These are phyloP conservation scores for Zoanthus solanderi DNA, from an alignment of 92 coral and sea anemone species.

Conservation along the genomic window DNA sequence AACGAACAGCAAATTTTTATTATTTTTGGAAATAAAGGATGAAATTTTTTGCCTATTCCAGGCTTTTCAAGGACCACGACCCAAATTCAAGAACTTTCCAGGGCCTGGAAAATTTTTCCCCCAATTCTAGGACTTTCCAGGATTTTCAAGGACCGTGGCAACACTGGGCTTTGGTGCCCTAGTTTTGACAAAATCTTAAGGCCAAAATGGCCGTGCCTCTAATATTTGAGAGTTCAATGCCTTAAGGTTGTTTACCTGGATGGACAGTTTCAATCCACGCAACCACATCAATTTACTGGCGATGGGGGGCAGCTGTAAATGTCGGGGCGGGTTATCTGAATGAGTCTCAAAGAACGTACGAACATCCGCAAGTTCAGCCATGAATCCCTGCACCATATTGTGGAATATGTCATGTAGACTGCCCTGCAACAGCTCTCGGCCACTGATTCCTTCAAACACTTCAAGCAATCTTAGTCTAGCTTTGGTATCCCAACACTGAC, in stretches of 20 bases:
- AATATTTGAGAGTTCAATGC: no score
- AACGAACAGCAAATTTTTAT: no score
- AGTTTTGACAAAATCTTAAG: no score
- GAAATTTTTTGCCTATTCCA: no score
- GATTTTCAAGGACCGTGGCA: no score
- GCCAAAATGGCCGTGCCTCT: no score
- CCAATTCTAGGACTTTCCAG: no score
- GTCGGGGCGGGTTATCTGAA: constrained; percentile 80
- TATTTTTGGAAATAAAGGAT: no score
- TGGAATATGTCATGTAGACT: constrained; percentile 81
- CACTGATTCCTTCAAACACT: constrained; percentile 98
- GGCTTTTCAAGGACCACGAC: no score
- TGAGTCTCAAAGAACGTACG: constrained; percentile 76
- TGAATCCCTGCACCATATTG: constrained; percentile 84
- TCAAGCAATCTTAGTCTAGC: constrained; percentile 94
- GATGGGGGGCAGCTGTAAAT: constrained; percentile 96
- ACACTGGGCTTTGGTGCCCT: no score
- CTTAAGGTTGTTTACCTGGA: constrained; percentile 70
- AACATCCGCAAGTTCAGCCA: constrained; percentile 77
- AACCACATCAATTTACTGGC: constrained; percentile 97
- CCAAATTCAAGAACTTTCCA: no score
- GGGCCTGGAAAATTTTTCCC: no score
- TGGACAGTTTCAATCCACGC: constrained; percentile 88
- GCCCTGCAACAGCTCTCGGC: constrained; percentile 90
- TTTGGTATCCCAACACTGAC: constrained; percentile 98